Base-by-base conservation (phyloP, 2,113 vertebrate species). In the Elanus axillaris region DNA sequence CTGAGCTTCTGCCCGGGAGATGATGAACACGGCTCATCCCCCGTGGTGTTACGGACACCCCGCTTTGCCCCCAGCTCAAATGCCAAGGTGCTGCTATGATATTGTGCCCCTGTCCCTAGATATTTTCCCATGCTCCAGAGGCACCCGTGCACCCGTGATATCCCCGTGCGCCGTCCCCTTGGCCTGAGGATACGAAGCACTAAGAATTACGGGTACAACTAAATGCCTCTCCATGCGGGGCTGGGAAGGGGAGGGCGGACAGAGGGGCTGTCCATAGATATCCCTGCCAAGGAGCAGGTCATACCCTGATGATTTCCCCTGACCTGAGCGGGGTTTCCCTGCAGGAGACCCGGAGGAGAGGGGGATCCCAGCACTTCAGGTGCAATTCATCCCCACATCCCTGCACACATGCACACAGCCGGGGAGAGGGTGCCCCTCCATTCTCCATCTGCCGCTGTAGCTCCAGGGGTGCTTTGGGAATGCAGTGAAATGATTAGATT, bases 371-470 rank as follows among this genome's bases (percentile, higher is more conserved):
- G 48, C 10, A 19, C 5, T n/a, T 34, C 1, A 19, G 42, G 32
- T 74, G 42, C 69, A n/a, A 32, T 8, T 42, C 53, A 10, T 75
- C 22, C 40, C n/a, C 36, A 59, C 1, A 7, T n/a, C 32, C 23
- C 25, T 2, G 1, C 42, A 32, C 3, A 11, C 1, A 0, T 0
- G 3, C 32, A 11, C n/a, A 13, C 14, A 13, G 20, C 14, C 0
- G 1, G 50, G 14, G 10, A 59, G 20, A 40, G 20, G 4, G 0
- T 40, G 36, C 27, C 36, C 16, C 48, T 75, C 36, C 6, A 1
- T 40, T 55, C 23, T 74, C 36, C 53, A 36, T 2, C 42, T 0
- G 0, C 21, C 1, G 1, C 48, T 1, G 3, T 4, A 77, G 73
- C 60, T 94, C 88, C 48, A 40, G 29, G 58, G n/a, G 34, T 16